Percentiles rank a stretch among this genome's conserved stretches.
phyloP scores from a whole-genome alignment of 2,797 vertebrate genomes.

The Remorina albescens region DNA sequence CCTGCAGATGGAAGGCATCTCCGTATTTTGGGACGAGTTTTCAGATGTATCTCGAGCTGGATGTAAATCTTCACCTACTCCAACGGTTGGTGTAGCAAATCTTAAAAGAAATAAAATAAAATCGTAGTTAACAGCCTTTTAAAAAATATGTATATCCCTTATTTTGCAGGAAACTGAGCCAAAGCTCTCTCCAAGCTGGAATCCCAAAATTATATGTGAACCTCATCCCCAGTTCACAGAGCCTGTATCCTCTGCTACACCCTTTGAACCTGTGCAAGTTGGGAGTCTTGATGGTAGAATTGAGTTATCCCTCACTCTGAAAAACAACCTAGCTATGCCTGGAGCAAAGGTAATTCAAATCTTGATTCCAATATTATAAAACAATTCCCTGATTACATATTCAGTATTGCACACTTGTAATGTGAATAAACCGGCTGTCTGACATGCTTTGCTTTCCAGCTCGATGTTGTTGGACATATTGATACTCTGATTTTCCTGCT shows the following conservation, averaged over 20 bases:
- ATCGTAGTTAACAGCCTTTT: not conserved
- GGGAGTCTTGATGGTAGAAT: constrained; percentile 91
- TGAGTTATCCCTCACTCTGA: constrained; percentile 93
- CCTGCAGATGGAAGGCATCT: constrained; percentile 92
- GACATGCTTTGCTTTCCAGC: constrained; percentile 78
- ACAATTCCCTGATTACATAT: not conserved
- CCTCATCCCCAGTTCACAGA: constrained; percentile 97
- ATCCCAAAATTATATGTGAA: constrained; percentile 97
- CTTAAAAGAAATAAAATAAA: no score
- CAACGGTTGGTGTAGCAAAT: constrained; percentile 83
- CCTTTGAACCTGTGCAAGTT: constrained; percentile 94
- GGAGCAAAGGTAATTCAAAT: constrained; percentile 91
- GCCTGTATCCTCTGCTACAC: constrained; percentile 87
- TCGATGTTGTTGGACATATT: constrained; percentile 94
- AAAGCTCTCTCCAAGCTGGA: constrained; percentile 99
- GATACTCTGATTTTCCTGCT: constrained; percentile 92
- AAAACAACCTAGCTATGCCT: constrained; percentile 95
- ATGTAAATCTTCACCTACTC: constrained; percentile 90
- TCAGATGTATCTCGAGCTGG: constrained; percentile 90
- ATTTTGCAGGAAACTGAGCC: constrained; percentile 92
- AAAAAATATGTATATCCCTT: not conserved
- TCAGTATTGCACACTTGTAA: not conserved
- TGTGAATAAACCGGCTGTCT: constrained; percentile 9
- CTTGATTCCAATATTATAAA: not conserved
- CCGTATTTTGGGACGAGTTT: constrained; percentile 97